Percentiles rank a stretch among this genome's conserved stretches.
Evolutionary conservation across 1,140 invertebrate genomes (phyloP).

Genomic region (Lasaia peninsularis): DNA sequence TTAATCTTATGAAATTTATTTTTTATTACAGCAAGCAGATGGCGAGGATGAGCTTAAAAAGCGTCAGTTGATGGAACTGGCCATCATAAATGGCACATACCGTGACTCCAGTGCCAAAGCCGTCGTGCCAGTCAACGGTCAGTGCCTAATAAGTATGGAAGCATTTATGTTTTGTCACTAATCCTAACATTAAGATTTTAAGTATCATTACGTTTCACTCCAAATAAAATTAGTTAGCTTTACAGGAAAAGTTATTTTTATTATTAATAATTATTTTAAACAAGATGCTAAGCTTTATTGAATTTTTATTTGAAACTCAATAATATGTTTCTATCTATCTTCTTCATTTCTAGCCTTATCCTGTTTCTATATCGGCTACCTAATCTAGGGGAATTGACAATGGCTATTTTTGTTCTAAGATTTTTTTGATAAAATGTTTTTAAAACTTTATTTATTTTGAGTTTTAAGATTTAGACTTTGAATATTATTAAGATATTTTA

Average conservation of each 20-base stretch:
- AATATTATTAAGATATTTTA: too few relatives aligned
- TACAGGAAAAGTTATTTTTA: background rate
- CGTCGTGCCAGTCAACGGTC: constrained; percentile 81
- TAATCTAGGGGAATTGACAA: too few relatives aligned
- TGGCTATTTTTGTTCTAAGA: too few relatives aligned
- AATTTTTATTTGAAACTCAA: too few relatives aligned
- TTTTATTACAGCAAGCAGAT: constrained; percentile 90
- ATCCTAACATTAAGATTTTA: constrained; percentile 28
- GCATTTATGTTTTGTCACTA: constrained; percentile 74
- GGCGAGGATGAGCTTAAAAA: constrained; percentile 99
- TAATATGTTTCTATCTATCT: too few relatives aligned
- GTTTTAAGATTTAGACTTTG: too few relatives aligned
- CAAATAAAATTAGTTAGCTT: constrained; percentile 9
- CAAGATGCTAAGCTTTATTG: too few relatives aligned
- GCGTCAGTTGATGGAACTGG: constrained; percentile 99
- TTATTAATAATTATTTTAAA: too few relatives aligned
- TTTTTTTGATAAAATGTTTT: too few relatives aligned
- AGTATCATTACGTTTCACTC: constrained; percentile 17
- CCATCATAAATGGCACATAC: constrained; percentile 99
- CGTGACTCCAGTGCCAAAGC: constrained; percentile 95
- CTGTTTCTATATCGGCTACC: too few relatives aligned
- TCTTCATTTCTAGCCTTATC: too few relatives aligned
- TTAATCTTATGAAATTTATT: background rate
- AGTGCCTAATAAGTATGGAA: constrained; percentile 75
- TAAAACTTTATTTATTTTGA: too few relatives aligned